phyloP scores from a whole-genome alignment of 2,113 vertebrate genomes.

The Callorhinus ursinus region DNA sequence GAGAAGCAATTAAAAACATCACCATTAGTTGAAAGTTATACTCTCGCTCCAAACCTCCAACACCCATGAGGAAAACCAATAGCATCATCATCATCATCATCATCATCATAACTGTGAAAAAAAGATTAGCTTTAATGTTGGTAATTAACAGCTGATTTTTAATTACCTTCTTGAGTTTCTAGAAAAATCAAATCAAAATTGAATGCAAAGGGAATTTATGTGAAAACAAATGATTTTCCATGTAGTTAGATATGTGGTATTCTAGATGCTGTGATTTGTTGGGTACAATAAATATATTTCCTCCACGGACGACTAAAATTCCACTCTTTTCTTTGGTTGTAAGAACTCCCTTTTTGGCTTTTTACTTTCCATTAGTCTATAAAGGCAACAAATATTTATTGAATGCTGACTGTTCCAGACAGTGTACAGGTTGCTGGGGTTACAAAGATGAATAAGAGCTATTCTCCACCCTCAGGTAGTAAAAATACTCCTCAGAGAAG shows the following conservation, averaged over 20 bases:
- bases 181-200: constrained; percentile 45
- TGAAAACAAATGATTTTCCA: constrained; percentile 25
- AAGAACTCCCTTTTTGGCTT: constrained; percentile 25
- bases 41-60: neutral
- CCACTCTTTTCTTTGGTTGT: constrained; percentile 38
- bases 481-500: constrained; percentile 65
- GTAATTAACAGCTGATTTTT: constrained; percentile 45
- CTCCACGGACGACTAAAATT: neutral
- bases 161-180: constrained; percentile 35
- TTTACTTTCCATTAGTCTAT: constrained; percentile 58
- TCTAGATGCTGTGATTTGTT: constrained; percentile 17
- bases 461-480: constrained; percentile 56
- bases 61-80: neutral
- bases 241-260: neutral
- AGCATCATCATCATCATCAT: too few relatives aligned
- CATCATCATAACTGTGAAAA: neutral
- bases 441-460: constrained; percentile 68
- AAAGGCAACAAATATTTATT: constrained; percentile 63
- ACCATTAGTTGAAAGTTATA: neutral
- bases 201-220: neutral
- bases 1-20: constrained; percentile 38
- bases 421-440: constrained; percentile 49
- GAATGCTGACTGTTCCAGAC: constrained; percentile 62
- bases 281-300: constrained; percentile 30
- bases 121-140: constrained; percentile 30